A percentile compares a stretch with the other conserved stretches of the same genome.
Evolutionary conservation across 2,113 vertebrate genomes (phyloP).

Genomic region (Beaufortia kweichowensis): DNA sequence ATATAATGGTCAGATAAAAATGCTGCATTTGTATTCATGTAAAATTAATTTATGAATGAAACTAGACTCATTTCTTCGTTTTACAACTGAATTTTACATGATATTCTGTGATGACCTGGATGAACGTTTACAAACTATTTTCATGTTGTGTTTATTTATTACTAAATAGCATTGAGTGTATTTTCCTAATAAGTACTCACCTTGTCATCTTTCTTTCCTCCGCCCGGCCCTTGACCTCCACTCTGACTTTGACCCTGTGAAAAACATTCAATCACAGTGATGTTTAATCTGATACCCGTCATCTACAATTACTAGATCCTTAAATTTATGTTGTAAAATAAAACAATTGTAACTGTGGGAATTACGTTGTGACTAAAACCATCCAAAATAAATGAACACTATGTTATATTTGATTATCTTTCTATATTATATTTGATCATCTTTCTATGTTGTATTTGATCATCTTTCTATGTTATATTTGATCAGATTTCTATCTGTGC

Average conservation of each 20-base stretch:
- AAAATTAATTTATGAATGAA: neutral
- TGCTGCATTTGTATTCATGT: neutral
- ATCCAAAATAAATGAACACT: too few species aligned
- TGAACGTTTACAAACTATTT: neutral
- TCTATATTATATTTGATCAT: too few species aligned
- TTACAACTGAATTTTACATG: too few species aligned
- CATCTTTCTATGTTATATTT: too few species aligned
- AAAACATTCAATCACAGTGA: neutral
- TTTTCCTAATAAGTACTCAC: conserved; percentile 11
- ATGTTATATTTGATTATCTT: too few species aligned
- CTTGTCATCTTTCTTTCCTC: conserved; percentile 60
- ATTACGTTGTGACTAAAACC: too few species aligned
- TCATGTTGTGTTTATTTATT: neutral
- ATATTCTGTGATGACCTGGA: neutral
- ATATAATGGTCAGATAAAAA: neutral
- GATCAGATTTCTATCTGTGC: too few species aligned
- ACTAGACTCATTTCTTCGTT: neutral
- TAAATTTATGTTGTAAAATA: neutral
- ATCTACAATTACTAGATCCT: neutral
- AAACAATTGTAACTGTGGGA: too few species aligned
- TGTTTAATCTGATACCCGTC: neutral
- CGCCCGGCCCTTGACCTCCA: conserved; percentile 56
- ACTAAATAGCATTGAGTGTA: neutral
- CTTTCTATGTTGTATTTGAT: too few species aligned
- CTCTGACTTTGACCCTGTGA: conserved; percentile 59